Percentiles rank a stretch among this genome's conserved stretches.
Conservation (phyloP, 2,797 vertebrate genomes). For the Miichthys miiuy region DNA sequence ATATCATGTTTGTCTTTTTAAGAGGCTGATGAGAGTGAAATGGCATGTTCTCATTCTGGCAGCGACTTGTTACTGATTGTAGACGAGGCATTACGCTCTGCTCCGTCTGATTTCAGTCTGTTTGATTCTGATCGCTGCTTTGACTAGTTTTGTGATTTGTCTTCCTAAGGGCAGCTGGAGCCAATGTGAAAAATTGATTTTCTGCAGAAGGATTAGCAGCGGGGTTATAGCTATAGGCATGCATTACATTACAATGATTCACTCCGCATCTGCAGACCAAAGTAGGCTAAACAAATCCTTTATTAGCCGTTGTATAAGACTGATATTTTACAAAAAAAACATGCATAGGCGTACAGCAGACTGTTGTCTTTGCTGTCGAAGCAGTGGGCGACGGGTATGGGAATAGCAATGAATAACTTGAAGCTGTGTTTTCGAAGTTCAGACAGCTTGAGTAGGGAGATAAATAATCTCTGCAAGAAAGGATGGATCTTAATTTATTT, state of each 20-base stretch:
- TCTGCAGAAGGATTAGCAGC: slow-evolving; percentile 70
- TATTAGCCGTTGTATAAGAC: slow-evolving; percentile 46
- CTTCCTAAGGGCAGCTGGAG: slow-evolving; percentile 61
- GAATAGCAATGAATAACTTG: slow-evolving; percentile 61
- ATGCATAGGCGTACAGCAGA: slow-evolving; percentile 20
- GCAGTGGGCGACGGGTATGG: slow-evolving; percentile 50
- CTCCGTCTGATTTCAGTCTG: slow-evolving; percentile 46
- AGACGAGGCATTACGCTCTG: slow-evolving; percentile 24
- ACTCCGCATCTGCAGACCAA: slow-evolving; percentile 44
- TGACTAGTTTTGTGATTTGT: slow-evolving; percentile 67
- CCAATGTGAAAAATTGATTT: slow-evolving; percentile 75
- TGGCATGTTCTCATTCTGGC: slow-evolving; percentile 41
- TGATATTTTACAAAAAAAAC: slow-evolving; percentile 37
- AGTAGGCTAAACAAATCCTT: slow-evolving; percentile 54
- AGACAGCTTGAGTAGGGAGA: slow-evolving; percentile 66
- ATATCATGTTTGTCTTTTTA: slow-evolving; percentile 65
- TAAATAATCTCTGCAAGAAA: slow-evolving; percentile 73
- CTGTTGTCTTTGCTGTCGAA: slow-evolving; percentile 35
- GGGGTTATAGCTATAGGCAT: slow-evolving; percentile 65
- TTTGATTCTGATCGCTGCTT: slow-evolving; percentile 63
- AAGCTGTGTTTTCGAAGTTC: slow-evolving; percentile 61
- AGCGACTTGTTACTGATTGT: slow-evolving; percentile 47
- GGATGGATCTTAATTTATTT: slow-evolving; percentile 77
- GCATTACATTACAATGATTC: slow-evolving; percentile 68
- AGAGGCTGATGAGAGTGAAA: slow-evolving; percentile 55